phyloP scores from a whole-genome alignment of 2,113 vertebrate genomes.

The Progne subis region DNA sequence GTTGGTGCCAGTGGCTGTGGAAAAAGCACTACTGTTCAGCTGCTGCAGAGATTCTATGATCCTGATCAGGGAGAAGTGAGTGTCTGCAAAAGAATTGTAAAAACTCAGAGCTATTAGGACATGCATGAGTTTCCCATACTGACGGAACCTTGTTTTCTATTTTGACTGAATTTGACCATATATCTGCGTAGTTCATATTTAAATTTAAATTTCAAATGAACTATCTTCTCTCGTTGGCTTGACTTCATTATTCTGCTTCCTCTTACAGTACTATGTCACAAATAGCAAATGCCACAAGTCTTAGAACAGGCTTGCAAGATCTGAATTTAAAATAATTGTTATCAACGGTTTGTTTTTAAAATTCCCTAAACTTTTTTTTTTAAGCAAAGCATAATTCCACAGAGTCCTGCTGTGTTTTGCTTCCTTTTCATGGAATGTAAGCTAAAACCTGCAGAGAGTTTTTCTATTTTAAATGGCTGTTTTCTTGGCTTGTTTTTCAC shows the following conservation, averaged over 20 bases:
- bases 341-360: not conserved
- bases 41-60: conserved; percentile 80
- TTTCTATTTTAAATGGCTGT: not conserved
- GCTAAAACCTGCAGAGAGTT: not conserved
- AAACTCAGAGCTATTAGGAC: not conserved
- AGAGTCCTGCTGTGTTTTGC: not conserved
- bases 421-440: not conserved
- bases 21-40: conserved; percentile 79
- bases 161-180: not conserved
- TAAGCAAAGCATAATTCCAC: not conserved
- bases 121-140: not conserved
- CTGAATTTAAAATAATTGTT: not conserved
- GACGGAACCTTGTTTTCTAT: not conserved
- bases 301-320: not conserved
- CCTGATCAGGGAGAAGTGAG: conserved; percentile 73
- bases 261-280: not conserved
- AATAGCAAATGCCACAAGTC: not conserved
- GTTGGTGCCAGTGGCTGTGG: conserved; percentile 81
- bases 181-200: not conserved
- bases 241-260: not conserved
- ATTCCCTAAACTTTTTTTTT: not conserved
- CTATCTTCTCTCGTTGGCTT: not conserved
- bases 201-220: not conserved
- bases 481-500: not conserved
- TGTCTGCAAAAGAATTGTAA: not conserved